phyloP scores from a whole-genome alignment of 2,888 invertebrate species.

The Panopea generosa region DNA sequence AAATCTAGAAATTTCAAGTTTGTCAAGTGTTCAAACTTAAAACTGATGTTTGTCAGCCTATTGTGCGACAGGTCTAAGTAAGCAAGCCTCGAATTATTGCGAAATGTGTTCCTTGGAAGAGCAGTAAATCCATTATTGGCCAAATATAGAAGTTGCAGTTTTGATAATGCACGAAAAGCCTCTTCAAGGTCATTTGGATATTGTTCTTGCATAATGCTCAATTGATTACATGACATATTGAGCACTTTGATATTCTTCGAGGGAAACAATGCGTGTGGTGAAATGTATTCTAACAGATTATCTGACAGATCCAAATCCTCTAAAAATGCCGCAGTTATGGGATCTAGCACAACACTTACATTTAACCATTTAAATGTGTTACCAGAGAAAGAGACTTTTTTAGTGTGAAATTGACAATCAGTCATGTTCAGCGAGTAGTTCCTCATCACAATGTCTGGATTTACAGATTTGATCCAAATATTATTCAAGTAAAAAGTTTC shows the following conservation, averaged over 20 bases:
- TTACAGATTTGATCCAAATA: no score
- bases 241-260: not conserved
- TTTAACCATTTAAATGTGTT: not conserved
- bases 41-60: not conserved
- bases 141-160: not conserved
- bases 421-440: not conserved
- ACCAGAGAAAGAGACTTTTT: not conserved
- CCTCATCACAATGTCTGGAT: no score
- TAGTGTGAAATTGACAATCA: not conserved
- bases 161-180: not conserved
- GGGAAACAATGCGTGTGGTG: not conserved
- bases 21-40: constrained; percentile 2
- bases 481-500: no score
- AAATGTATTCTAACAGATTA: not conserved
- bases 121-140: constrained; percentile 3
- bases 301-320: not conserved
- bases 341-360: not conserved
- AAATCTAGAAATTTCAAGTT: not conserved
- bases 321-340: not conserved
- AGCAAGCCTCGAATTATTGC: not conserved
- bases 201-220: not conserved
- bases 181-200: not conserved
- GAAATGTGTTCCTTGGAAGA: constrained; percentile 1
- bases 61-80: constrained; percentile 1
- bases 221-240: not conserved